Conservation (phyloP, 2,797 vertebrate species). For the Macrochelys suwanniensis region DNA sequence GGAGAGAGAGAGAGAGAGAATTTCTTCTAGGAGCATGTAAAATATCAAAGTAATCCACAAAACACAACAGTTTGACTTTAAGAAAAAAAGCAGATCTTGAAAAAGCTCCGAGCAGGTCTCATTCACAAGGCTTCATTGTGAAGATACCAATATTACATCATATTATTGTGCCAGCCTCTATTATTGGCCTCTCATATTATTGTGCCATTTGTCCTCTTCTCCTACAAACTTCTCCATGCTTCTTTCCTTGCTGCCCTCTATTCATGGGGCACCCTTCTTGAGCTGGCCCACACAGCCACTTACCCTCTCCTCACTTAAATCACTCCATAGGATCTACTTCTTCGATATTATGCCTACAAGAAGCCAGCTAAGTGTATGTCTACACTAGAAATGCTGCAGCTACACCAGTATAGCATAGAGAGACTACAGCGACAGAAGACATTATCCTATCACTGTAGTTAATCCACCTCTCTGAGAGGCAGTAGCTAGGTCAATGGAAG, state of each 20-base stretch:
- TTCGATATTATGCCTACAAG: background rate
- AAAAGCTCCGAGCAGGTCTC: accelerated
- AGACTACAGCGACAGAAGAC: background rate
- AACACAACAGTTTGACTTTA: background rate
- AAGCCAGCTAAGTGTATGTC: background rate
- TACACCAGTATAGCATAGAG: background rate
- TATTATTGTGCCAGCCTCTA: accelerated
- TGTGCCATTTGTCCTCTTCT: accelerated
- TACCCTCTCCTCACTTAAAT: background rate
- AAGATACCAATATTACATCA: background rate
- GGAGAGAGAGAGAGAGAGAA: background rate
- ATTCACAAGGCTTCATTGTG: background rate
- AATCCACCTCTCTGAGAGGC: background rate
- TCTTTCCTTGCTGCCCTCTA: accelerated
- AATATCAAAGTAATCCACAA: accelerated
- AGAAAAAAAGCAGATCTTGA: accelerated
- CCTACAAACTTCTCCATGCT: background rate
- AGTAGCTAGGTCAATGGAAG: background rate
- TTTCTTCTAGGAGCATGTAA: accelerated
- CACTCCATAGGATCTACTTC: background rate
- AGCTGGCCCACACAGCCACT: background rate
- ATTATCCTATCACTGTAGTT: background rate
- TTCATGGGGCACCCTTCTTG: background rate
- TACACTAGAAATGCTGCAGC: background rate
- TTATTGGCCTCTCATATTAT: too few species aligned